Evolutionary conservation across 2,888 invertebrate genomes (phyloP), one percentile per base, ranked within the genome.

Genomic region (Pardosa pseudoannulata): DNA sequence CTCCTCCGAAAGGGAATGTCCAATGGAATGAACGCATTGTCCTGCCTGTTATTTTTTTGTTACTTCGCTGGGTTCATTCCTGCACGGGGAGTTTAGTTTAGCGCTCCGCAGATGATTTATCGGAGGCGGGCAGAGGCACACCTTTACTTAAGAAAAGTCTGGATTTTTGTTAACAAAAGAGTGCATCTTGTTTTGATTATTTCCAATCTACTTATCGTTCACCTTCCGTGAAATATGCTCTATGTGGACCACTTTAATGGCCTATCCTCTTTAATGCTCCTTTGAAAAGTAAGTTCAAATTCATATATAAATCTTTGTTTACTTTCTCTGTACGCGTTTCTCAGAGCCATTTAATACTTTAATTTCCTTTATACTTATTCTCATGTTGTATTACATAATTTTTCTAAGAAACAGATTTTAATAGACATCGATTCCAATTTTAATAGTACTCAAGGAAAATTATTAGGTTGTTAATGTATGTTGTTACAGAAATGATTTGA

Each of bases 1-100:
- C 46, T 41, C 36, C 36, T n/a, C 13, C 16, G 39, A 13, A 28
- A 68, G 39, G 71, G 82, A 65, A 71, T 41, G 82, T 82, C 82
- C 82, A 46, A 75, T 31, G 6, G 23, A n/a, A 36, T 74, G 32
- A 32, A 36, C 62, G 73, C 32, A 39, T 64, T 32, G 65, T 80
- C 72, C 72, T 19, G 16, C 11, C 23, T 56, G 56, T 56, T 56
- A n/a, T n/a, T n/a, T n/a, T n/a, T n/a, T n/a, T n/a, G n/a, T n/a
- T n/a, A n/a, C n/a, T n/a, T n/a, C 23, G n/a, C 23, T 56, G 56
- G 19, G 19, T 56, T 56, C 5, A 23, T 56, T 56, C 23, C 56
- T 19, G 23, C 19, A 23, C 11, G 56, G 56, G 56, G 16, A 23
- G 23, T 1, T 56, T 56, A 16, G 16, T n/a, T n/a, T n/a, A n/a